These are phyloP conservation scores for Parasteatoda tepidariorum DNA, from an alignment of 1,140 invertebrate species.

Conservation along the genomic window DNA sequence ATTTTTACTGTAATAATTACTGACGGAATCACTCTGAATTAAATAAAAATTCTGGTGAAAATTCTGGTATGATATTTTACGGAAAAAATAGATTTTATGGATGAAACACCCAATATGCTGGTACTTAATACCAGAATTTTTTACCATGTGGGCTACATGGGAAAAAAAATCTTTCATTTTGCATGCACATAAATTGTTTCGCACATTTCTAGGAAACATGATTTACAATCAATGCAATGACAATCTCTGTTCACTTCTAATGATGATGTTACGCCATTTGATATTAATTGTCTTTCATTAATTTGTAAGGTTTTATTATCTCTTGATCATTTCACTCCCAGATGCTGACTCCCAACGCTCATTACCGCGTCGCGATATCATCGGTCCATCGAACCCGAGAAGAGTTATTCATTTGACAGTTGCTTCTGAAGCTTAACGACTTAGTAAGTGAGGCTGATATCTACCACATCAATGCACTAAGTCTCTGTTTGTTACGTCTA, in stretches of 20 bases:
- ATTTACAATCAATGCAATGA: background rate
- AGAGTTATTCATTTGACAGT: background rate
- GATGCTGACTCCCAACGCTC: background rate
- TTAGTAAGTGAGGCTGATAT: background rate
- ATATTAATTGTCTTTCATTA: background rate
- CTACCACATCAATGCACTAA: background rate
- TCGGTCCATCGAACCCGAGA: background rate
- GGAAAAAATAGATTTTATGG: too few species aligned
- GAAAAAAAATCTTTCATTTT: too few species aligned
- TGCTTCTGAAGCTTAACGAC: background rate
- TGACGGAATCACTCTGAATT: too few species aligned
- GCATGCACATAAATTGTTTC: too few species aligned
- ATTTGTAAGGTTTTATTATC: background rate
- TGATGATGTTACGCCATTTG: background rate
- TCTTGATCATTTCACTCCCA: background rate
- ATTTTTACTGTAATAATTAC: too few species aligned
- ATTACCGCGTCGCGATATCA: background rate
- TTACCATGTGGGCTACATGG: too few species aligned
- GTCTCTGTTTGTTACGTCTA: too few species aligned
- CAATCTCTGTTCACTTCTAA: background rate
- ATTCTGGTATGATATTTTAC: too few species aligned
- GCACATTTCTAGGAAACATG: background rate
- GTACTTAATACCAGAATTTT: too few species aligned
- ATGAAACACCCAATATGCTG: too few species aligned
- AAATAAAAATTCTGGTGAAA: too few species aligned